Conservation (phyloP, 2,797 vertebrate species). For the Phalloptychus januarius region DNA sequence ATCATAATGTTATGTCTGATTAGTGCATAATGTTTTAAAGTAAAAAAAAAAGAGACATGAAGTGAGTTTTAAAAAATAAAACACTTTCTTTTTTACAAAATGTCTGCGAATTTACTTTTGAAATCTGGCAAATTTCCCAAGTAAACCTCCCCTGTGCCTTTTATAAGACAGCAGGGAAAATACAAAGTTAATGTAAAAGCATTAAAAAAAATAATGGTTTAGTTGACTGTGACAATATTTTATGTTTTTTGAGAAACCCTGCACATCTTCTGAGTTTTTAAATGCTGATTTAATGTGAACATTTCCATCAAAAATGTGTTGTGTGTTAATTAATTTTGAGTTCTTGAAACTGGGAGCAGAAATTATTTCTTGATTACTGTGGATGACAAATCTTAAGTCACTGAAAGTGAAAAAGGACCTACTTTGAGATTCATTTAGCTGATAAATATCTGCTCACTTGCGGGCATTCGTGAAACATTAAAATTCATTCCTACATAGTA, state of each 20-base stretch:
- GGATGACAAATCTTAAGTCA: neutral
- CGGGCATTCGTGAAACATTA: neutral
- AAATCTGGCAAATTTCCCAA: neutral
- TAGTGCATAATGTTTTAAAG: neutral
- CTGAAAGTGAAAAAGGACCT: neutral
- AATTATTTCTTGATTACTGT: neutral
- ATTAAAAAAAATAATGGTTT: too few species aligned
- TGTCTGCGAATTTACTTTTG: too few species aligned
- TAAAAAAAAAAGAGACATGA: neutral
- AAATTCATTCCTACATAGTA: neutral
- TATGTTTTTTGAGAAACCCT: neutral
- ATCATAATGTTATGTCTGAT: too few species aligned
- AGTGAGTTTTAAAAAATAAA: neutral
- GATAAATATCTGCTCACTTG: neutral
- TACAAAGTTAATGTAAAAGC: neutral
- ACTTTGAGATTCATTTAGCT: neutral
- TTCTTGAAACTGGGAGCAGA: neutral
- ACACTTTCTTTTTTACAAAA: neutral
- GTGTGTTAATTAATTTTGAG: neutral
- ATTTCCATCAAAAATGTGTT: neutral
- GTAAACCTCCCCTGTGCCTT: too few species aligned
- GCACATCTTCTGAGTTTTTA: neutral
- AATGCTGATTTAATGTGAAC: neutral
- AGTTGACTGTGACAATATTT: too few species aligned
- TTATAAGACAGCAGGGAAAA: neutral